Evolutionary conservation across 2,888 invertebrate species (phyloP), one percentile per base, ranked within the genome.

Genomic region (Parnassius smintheus): DNA sequence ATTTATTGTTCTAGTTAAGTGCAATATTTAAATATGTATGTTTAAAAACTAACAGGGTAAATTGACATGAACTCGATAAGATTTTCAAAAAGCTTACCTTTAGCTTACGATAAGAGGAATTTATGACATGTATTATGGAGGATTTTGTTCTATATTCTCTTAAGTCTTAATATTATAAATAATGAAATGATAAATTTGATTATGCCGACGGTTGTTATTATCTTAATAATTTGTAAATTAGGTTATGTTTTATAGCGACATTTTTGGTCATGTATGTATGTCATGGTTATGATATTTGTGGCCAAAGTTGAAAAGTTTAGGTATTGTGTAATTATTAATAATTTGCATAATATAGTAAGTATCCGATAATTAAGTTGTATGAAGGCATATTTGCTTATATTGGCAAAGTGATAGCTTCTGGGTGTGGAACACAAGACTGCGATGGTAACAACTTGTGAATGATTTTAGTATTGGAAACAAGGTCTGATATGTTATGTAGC

Each of bases 11-110:
- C 70, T 81, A 75, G 73, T 75, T 83, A 81, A 82, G 79, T 80
- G 81, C 81, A 78, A 75, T 80, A 74, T 77, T 75, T 71, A 77
- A 81, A 70, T 68, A 79, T 77, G 77, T 81, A 80, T 75, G 82
- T 83, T 64, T 81, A 82, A 82, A 18, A 81, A 85, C 83, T 83
- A 79, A 90, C 91, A 91, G 91, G 91, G 91, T 91, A 91, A 88
- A 82, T 77, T 78, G 77, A 72, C 70, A 68, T 75, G 72, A 70
- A 77, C 75, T 74, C 69, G 70, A 67, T 75, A 75, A 76, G 73
- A 72, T 75, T 73, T 72, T 73, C 68, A 72, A 70, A 66, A 68
- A 71, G 76, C 74, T 73, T 75, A 69, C 72, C 68, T 70, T 64
- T 49, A 60, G 48, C 60, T 64, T 61, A 49, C 42, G 56, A 49